phyloP scores from a whole-genome alignment of 2,888 invertebrate species.

The Cantharis flavilabris region DNA sequence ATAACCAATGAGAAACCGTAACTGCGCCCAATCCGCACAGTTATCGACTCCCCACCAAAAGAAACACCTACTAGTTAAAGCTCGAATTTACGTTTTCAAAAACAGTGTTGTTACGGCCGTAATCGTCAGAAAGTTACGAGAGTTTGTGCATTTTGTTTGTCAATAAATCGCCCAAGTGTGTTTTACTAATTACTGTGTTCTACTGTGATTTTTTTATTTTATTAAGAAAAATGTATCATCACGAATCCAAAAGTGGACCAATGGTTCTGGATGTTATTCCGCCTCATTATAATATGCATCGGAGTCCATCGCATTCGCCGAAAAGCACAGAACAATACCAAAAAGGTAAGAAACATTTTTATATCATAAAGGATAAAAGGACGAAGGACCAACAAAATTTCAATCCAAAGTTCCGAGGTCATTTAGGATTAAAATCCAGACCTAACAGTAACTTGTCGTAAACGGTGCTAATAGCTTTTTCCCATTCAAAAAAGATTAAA shows the following conservation, averaged over 20 bases:
- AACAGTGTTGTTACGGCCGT: background rate
- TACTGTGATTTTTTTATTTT: background rate
- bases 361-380: background rate
- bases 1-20: slow-evolving; percentile 50
- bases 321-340: slow-evolving; percentile 50
- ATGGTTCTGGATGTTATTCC: slow-evolving; percentile 65
- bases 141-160: background rate
- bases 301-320: slow-evolving; percentile 59
- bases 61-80: slow-evolving; percentile 15
- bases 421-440: background rate
- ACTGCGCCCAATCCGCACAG: slow-evolving; percentile 48
- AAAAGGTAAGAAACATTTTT: slow-evolving; percentile 45
- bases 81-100: background rate
- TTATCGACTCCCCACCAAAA: slow-evolving; percentile 34
- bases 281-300: slow-evolving; percentile 57
- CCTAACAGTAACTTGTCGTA: background rate
- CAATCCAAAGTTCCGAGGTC: no score
- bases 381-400: no score
- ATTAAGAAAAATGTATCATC: slow-evolving; percentile 41
- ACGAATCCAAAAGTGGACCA: slow-evolving; percentile 53
- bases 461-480: background rate
- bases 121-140: background rate
- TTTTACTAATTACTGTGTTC: background rate
- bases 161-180: background rate
- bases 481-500: background rate